Evolutionary conservation across 2,888 invertebrate genomes (phyloP), one percentile per base, ranked within the genome.

Genomic region (Entomobrya proxima): DNA sequence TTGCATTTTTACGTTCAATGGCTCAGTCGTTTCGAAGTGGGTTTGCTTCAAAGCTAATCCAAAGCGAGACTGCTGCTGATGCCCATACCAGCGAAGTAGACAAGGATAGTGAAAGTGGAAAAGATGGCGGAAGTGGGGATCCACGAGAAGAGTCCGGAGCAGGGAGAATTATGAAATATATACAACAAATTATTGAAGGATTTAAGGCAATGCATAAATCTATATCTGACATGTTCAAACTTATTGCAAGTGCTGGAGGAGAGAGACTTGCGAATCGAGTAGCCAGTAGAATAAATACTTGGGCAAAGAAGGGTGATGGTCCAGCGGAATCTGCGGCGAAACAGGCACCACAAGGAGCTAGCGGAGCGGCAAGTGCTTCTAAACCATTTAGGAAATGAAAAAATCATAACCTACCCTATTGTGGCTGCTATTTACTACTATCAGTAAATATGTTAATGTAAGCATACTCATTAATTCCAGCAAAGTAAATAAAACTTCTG

Each of bases 131-230:
- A 61, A 35, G 18, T n/a, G n/a, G n/a, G n/a, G n/a, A n/a, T n/a
- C n/a, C n/a, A n/a, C n/a, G n/a, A n/a, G n/a, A n/a, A 69, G 40
- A 37, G 11, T n/a, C 76, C n/a, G 44, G 47, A n/a, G 44, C 6
- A 3, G 61, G 44, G 15, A 30, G 3, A 61, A 18, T 78, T 15
- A 64, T 78, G 64, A 78, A 58, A 13, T 64, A 61, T 47, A 32
- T 78, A 5, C 9, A 47, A 18, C 44, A 61, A 32, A 78, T 78
- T 27, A 18, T 78, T 1, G 30, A 78, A 27, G 64, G 78, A 21
- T 78, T 78, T 30, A 27, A 61, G 44, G 18, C 61, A 27, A 61
- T 78, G n/a, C 18, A 64, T 7, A 78, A 78, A 30, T 78, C 78
- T 4, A 47, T 78, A 9, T 5, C 27, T 2, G 78, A 78, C 7